A percentile compares a stretch with the other conserved stretches of the same genome.
Conservation (phyloP, 2,888 invertebrate genomes). For the Agriopis leucophaearia region DNA sequence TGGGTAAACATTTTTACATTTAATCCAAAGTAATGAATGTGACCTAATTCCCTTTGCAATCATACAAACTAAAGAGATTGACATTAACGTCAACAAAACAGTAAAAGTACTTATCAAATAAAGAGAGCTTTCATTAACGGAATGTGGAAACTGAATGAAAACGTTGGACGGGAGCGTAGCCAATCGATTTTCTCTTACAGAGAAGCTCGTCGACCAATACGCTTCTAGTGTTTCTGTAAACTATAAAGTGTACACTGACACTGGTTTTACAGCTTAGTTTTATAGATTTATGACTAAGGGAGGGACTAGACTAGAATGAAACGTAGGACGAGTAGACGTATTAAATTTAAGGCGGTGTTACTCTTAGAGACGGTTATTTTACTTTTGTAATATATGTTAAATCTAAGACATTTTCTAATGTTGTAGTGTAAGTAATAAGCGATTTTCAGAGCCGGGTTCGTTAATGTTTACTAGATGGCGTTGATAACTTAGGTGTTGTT, state of each 20-base stretch:
- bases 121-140: conserved; percentile 3
- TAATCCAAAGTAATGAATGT: neutral
- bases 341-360: conserved; percentile 22
- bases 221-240: conserved; percentile 32
- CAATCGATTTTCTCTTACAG: conserved; percentile 18
- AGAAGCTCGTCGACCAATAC: conserved; percentile 17
- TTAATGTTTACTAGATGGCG: too few species aligned
- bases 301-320: conserved; percentile 27
- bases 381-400: neutral
- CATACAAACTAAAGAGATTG: neutral
- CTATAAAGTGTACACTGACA: conserved; percentile 35
- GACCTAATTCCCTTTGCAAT: conserved; percentile 2
- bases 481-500: too few species aligned
- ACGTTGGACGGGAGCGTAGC: neutral
- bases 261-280: conserved; percentile 40
- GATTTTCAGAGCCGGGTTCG: too few species aligned
- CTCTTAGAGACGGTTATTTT: conserved; percentile 12
- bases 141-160: conserved; percentile 9
- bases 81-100: conserved; percentile 1
- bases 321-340: conserved; percentile 16
- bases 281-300: conserved; percentile 30
- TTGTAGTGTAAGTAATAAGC: too few species aligned
- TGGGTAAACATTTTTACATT: too few species aligned
- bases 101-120: neutral
- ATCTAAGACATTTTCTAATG: neutral